Evolutionary conservation across 1,140 invertebrate genomes (phyloP), one percentile per base, ranked within the genome.

Genomic region (Steinernema feltiae): DNA sequence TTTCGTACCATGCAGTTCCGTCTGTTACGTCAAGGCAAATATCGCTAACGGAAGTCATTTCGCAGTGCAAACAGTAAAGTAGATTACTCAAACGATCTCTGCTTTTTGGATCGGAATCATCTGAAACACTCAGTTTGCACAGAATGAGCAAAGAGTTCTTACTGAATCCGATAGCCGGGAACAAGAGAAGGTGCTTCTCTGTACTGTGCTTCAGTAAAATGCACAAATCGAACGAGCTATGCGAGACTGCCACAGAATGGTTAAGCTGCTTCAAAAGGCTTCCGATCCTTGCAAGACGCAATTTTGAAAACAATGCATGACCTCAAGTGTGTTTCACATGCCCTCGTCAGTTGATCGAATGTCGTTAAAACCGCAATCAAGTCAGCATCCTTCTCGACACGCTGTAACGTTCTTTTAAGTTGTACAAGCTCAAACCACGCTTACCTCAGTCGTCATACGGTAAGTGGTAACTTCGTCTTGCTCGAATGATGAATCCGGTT

Each of bases 401-500:
- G 12, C 53, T 63, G 24, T 15, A 63, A 41, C 35, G 18, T 7
- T 41, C 12, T 17, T 63, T 3, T 12, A n/a, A 63, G 24, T 27
- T n/a, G 7, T 27, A 63, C 7, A 3, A 27, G 15, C 24, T 27
- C 7, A 63, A n/a, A 3, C 7, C 53, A 63, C 7, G 41, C 41
- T 7, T 63, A 63, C 53, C 3, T 63, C 24, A 3, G 53, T 27
- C 2, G 53, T 15, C 53, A 63, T 12, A 27, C 24, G 15, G 24
- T 63, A 63, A 15, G 24, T 15, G 3, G 24, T 21, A 3, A 3
- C 12, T 27, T 63, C 53, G 3, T 63, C 53, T 15, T 7, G 24
- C 12, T 63, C 53, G 24, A 12, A 27, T 3, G 53, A 63, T 7
- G 53, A 63, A 3, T 75, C 74, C 15, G 74, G 74, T 48, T 75